Conservation (phyloP, 2,888 invertebrate genomes). For the Vesta saturnalis region DNA sequence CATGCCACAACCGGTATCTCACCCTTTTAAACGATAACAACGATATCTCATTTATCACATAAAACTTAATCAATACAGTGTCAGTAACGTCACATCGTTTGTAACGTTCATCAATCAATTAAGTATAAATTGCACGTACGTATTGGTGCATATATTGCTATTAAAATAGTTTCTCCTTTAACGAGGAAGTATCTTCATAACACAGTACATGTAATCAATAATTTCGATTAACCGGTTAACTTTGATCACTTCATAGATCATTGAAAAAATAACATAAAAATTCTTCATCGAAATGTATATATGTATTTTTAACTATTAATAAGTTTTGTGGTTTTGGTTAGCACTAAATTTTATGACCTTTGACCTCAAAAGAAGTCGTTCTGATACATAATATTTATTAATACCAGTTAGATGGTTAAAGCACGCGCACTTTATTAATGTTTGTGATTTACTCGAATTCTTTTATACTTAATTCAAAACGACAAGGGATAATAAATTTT, state of each 20-base stretch:
- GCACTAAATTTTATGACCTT: conserved; percentile 27
- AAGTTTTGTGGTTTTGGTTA: conserved; percentile 18
- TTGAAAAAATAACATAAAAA: conserved; percentile 18
- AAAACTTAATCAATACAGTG: conserved; percentile 31
- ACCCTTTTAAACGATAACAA: conserved; percentile 35
- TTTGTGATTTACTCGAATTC: conserved; percentile 31
- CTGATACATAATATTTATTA: conserved; percentile 31
- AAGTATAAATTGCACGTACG: conserved; percentile 21
- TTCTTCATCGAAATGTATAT: conserved; percentile 3
- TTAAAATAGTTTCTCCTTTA: too few species aligned
- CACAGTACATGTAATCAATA: too few species aligned
- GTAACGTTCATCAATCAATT: conserved; percentile 32
- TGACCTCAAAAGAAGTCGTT: conserved; percentile 22
- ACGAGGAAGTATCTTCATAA: conserved; percentile 19
- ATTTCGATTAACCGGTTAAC: conserved; percentile 20
- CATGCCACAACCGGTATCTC: conserved; percentile 30
- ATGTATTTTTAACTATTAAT: conserved; percentile 30
- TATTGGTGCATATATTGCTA: conserved; percentile 4
- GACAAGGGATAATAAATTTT: conserved; percentile 23
- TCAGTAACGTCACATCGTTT: conserved; percentile 29
- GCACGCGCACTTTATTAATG: conserved; percentile 34
- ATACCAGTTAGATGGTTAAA: conserved; percentile 23
- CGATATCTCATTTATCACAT: conserved; percentile 38
- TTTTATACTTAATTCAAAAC: conserved; percentile 30
- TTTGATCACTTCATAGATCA: conserved; percentile 24